Conservation (phyloP, 2,113 vertebrate species). For the Eulacestoma nigropectus region DNA sequence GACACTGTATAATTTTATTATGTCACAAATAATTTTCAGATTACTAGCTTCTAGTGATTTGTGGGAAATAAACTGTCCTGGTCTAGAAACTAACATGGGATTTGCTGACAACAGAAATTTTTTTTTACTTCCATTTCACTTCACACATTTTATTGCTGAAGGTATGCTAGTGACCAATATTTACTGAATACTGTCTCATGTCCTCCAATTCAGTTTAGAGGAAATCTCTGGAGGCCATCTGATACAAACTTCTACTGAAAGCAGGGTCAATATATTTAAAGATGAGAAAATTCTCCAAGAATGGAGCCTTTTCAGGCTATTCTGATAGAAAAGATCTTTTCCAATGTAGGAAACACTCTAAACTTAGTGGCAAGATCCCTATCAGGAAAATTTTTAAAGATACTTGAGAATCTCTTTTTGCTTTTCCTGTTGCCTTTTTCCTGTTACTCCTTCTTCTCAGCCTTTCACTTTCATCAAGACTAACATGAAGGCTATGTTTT, state of each 20-base stretch:
- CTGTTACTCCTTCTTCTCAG: neutral
- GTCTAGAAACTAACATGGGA: neutral
- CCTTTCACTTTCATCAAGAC: neutral
- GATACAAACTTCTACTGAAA: neutral
- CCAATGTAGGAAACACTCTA: neutral
- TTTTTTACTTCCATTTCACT: neutral
- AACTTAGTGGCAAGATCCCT: neutral
- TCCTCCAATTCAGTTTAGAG: neutral
- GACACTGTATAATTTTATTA: neutral
- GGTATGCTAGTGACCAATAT: neutral
- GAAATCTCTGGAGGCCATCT: neutral
- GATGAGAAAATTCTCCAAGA: neutral
- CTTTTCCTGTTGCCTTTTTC: neutral
- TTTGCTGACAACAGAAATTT: neutral
- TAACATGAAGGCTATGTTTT: neutral
- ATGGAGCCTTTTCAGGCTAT: neutral
- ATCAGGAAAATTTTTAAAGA: neutral
- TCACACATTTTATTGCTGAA: neutral
- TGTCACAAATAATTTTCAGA: neutral
- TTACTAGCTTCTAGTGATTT: neutral
- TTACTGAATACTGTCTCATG: neutral
- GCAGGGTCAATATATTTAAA: neutral
- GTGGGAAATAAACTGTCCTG: neutral
- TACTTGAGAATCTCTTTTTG: neutral
- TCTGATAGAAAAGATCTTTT: neutral